phyloP scores from a whole-genome alignment of 2,113 vertebrate species.

The Vimba vimba region DNA sequence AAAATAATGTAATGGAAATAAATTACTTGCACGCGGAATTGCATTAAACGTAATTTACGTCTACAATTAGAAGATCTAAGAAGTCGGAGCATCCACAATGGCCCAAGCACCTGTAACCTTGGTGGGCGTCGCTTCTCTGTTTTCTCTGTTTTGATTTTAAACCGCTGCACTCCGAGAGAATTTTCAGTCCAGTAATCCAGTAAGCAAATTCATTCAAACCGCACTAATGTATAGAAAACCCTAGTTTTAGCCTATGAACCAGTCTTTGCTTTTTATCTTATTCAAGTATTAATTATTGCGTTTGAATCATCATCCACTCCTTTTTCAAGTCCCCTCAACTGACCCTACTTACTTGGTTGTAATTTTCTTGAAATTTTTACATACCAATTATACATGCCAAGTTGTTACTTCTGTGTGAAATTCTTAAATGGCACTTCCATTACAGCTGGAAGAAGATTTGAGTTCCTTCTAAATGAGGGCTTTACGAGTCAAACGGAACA shows the following conservation, averaged over 20 bases:
- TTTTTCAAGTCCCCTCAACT: not conserved
- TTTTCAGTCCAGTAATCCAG: too few relatives aligned
- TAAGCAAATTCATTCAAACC: too few relatives aligned
- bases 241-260: not conserved
- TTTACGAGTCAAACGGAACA: conserved; percentile 12
- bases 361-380: not conserved
- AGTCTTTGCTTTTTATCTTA: not conserved
- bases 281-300: not conserved
- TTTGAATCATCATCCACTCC: not conserved
- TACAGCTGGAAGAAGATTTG: conserved; percentile 31
- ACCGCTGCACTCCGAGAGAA: too few relatives aligned
- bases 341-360: not conserved
- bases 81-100: too few relatives aligned
- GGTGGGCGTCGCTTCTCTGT: too few relatives aligned
- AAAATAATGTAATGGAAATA: too few relatives aligned
- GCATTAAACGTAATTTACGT: too few relatives aligned
- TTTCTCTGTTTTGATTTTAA: too few relatives aligned
- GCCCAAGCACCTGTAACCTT: too few relatives aligned
- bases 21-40: too few relatives aligned
- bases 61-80: too few relatives aligned
- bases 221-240: not conserved
- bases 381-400: not conserved
- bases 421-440: conserved; percentile 43
- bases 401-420: conserved; percentile 6
- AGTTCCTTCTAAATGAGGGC: conserved; percentile 25